Evolutionary conservation across 2,797 vertebrate species (phyloP).

Genomic region (Danio tinwini): DNA sequence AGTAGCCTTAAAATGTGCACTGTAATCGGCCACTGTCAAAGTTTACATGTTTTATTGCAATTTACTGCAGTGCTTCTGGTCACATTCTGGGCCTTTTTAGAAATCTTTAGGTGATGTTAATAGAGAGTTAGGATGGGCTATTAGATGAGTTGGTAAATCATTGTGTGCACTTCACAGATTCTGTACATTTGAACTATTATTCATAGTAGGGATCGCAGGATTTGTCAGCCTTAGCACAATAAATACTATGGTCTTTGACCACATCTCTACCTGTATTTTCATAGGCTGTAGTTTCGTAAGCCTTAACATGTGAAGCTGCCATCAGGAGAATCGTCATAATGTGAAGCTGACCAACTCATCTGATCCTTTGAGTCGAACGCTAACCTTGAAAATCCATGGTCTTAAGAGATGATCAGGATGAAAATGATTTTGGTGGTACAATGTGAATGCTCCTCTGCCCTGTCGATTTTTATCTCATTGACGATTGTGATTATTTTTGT

Average conservation of each 20-base stretch:
- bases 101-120: neutral
- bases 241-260: neutral
- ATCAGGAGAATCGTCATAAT: neutral
- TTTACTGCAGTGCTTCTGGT: constrained; percentile 41
- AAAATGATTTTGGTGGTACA: neutral
- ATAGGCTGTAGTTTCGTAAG: constrained; percentile 15
- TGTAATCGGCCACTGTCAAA: constrained; percentile 34
- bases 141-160: neutral
- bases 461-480: neutral
- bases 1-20: constrained; percentile 53
- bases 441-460: neutral
- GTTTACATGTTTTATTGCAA: constrained; percentile 34
- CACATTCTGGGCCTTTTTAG: constrained; percentile 2
- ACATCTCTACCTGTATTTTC: neutral
- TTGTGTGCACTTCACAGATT: neutral
- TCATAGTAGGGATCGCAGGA: neutral
- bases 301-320: neutral
- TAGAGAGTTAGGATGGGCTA: neutral
- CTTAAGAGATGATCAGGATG: neutral
- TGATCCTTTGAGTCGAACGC: neutral
- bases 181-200: neutral
- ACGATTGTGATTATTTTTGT: constrained; percentile 37
- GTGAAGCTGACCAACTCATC: neutral
- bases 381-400: neutral
- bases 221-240: constrained; percentile 26